These are phyloP conservation scores for Asteroscopus sphinx DNA, from an alignment of 2,888 invertebrate genomes.

Conservation along the genomic window DNA sequence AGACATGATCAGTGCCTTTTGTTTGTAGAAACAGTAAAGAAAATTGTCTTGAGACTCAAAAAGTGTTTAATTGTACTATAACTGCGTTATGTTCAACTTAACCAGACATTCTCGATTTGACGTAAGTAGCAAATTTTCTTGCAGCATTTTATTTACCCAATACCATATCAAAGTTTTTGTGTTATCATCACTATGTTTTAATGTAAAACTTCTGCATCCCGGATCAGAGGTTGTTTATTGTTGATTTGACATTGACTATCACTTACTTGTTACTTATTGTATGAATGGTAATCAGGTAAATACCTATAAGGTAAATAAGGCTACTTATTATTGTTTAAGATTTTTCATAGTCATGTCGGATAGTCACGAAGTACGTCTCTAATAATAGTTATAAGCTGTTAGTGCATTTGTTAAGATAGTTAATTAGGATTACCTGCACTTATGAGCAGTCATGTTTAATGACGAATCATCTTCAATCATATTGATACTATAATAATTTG, in stretches of 20 bases:
- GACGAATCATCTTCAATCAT: too few relatives aligned
- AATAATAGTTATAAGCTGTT: conserved; percentile 21
- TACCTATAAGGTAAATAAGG: conserved; percentile 35
- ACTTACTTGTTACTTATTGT: conserved; percentile 28
- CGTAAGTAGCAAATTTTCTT: neutral
- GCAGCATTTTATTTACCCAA: conserved; percentile 47
- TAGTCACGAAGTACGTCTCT: conserved; percentile 38
- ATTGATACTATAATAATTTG: too few relatives aligned
- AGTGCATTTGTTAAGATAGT: conserved; percentile 18
- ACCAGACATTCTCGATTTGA: neutral
- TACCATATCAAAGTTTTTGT: conserved; percentile 45
- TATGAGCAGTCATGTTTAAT: too few relatives aligned
- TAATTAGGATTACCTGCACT: conserved; percentile 39
- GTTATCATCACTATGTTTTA: conserved; percentile 40
- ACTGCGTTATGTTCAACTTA: too few relatives aligned
- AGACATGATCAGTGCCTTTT: too few relatives aligned
- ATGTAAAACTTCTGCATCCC: conserved; percentile 54
- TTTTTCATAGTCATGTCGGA: conserved; percentile 49
- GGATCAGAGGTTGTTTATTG: conserved; percentile 64
- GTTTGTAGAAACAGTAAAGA: too few relatives aligned
- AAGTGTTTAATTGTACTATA: too few relatives aligned
- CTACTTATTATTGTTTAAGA: conserved; percentile 37
- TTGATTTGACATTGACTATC: conserved; percentile 51
- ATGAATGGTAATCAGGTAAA: conserved; percentile 47
- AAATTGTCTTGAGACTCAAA: too few relatives aligned